These are phyloP conservation scores for Addax nasomaculatus DNA, from an alignment of 2,113 vertebrate species.

Conservation along the genomic window DNA sequence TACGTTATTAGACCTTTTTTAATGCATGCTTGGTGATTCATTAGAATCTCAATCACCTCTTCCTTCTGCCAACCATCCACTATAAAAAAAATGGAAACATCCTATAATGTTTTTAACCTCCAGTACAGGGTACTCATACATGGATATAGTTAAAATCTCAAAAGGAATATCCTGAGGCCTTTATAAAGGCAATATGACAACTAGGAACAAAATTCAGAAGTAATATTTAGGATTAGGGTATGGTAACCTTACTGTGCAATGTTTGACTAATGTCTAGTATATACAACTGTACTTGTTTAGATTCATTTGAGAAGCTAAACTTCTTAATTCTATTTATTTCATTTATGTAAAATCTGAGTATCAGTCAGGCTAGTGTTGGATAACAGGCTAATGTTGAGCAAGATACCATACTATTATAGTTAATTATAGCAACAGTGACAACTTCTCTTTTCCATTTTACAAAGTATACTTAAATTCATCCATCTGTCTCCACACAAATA, in stretches of 20 bases:
- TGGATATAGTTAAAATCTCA: not conserved
- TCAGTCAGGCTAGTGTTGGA: not conserved
- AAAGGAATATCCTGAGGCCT: not conserved
- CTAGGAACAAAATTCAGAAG: not conserved
- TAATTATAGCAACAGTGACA: not conserved
- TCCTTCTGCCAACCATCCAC: not conserved
- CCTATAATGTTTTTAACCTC: not conserved
- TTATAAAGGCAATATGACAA: not conserved
- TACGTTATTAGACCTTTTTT: not conserved
- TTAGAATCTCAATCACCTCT: not conserved
- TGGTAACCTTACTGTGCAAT: not conserved
- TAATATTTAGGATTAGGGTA: not conserved
- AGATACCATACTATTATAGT: not conserved
- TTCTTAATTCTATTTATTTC: not conserved
- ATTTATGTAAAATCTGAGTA: not conserved
- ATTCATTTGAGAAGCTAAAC: not conserved
- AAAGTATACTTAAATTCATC: not conserved
- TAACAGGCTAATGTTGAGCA: not conserved
- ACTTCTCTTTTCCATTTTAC: not conserved
- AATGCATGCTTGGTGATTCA: not conserved
- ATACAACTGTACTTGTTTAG: not conserved
- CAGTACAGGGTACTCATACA: not conserved
- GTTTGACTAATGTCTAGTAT: not conserved
- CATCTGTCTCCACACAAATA: not conserved
- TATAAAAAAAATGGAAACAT: not conserved